Base-by-base conservation (phyloP, 30 jellyfish, hydroid and myxozoan species). In the Aurelia coerulea region DNA sequence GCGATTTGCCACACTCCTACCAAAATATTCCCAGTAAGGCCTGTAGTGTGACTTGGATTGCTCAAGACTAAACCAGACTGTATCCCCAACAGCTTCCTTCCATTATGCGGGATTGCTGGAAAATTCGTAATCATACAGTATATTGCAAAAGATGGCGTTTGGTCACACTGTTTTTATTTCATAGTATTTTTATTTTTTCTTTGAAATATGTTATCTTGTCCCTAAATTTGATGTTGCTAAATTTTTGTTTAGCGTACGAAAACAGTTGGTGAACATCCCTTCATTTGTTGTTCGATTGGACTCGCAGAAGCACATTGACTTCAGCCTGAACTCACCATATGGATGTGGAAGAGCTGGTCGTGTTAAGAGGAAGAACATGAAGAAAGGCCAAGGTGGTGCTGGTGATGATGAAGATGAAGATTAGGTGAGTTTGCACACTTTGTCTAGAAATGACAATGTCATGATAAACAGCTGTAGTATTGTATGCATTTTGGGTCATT, bases 281-380 rank as follows among this genome's bases (percentile, higher is more conserved):
- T 90, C 98, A 32, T 96, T 90, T 73, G 69, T 96, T 74, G 99
- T 91, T 19, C 79, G 99, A 32, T 74, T 90, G 83, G 99, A 96
- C 70, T 96, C 99, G 0, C 98, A 90, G 77, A 90, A 90, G 90
- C 98, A 96, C 87, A 96, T 96, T 79, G 99, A 87, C 73, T 91
- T 86, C 97, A 71, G 97, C 41, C 84, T 78, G 13, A 90, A 86
- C 78, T 96, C 99, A 60, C 97, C 99, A 68, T 95, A 84, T 72
- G 97, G 97, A 68, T 97, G 98, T 91, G 99, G 99, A 29, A 75
- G 97, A 65, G 95, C 98, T 31, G 99, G 99, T 14, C 96, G 99
- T 76, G 98, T 90, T 34, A 90, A 90, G 89, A 74, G 99, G 70
- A 91, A 88, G 94, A 96, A 96, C 64, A 17, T 68, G 76, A 87